These are phyloP conservation scores for Macroramphosus scolopax DNA, from an alignment of 2,797 vertebrate species.

Conservation along the genomic window DNA sequence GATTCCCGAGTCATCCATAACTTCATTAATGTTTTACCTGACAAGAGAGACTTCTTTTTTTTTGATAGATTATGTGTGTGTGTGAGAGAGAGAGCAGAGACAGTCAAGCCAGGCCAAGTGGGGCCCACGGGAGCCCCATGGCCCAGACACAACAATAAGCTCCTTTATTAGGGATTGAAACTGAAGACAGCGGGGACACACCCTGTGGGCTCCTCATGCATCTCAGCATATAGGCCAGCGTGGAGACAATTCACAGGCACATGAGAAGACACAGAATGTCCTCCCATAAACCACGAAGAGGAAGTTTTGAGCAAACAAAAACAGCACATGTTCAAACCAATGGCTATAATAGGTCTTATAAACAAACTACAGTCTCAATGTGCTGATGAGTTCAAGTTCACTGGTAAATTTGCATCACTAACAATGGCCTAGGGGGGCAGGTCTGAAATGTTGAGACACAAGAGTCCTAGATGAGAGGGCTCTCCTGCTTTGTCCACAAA, in stretches of 20 bases:
- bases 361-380: no score
- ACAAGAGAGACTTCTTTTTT: constrained; percentile 3
- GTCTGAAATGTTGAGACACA: no score
- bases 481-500: no score
- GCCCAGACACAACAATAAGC: constrained; percentile 66
- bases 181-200: constrained; percentile 44
- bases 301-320: constrained; percentile 14
- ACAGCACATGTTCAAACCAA: constrained; percentile 4
- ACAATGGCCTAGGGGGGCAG: no score
- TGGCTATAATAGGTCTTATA: no score
- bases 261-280: no score
- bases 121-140: constrained; percentile 44
- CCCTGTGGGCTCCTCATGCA: constrained; percentile 34
- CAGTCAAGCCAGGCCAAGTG: constrained; percentile 37
- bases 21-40: constrained; percentile 4
- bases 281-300: no score
- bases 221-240: constrained; percentile 16
- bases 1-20: background rate
- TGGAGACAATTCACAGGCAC: no score
- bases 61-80: no score
- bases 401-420: no score
- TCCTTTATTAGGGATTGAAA: constrained; percentile 66
- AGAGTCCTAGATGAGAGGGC: no score
- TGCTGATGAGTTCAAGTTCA: no score
- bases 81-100: constrained; percentile 27